Evolutionary conservation across 2,113 vertebrate genomes (phyloP), one percentile per base, ranked within the genome.

Genomic region (Heteronetta atricapilla): DNA sequence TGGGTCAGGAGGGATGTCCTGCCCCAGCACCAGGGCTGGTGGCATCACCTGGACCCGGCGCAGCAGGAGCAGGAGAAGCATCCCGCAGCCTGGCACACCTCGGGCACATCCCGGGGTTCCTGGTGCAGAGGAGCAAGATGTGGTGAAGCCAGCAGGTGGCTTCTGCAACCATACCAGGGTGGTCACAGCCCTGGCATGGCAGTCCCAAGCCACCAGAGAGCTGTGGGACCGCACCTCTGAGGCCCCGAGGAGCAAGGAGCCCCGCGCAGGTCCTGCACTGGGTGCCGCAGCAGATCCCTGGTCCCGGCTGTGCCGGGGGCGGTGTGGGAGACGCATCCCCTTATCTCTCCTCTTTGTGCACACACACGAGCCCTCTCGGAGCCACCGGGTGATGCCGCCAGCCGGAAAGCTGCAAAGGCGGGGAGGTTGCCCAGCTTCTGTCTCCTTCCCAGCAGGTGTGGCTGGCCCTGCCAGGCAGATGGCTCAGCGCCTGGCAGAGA

Each of bases 351-450:
- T 74, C 78, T 75, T 84, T 95, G 92, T 93, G 83, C 94, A 90
- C 98, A 98, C 98, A 97, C 98, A 98, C 93, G 93, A 97, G 93
- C 95, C 96, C 97, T 97, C 96, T 93, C 88, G 84, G 93, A 98
- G 82, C 98, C 88, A 77, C 96, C 66, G 86, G 62, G 93, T 58
- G 94, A 85, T 96, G 96, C 96, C 85, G 91, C 95, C 97, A 97
- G 96, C 97, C 94, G 76, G 80, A 42, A 78, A 86, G 93, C 93
- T 34, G 80, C 92, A 89, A 77, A 94, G 94, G 92, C 82, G 28
- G 94, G 92, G 87, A 93, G 95, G 92, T 80, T 96, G 87, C 94
- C 95, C 96, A 93, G 88, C 95, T 89, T 93, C 90, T 91, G 96
- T 96, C 97, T 96, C 93, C 94, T 88, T 97, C 95, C 89, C 97